Base-by-base conservation (phyloP, 2,888 invertebrate genomes). In the Lutraria lutraria region DNA sequence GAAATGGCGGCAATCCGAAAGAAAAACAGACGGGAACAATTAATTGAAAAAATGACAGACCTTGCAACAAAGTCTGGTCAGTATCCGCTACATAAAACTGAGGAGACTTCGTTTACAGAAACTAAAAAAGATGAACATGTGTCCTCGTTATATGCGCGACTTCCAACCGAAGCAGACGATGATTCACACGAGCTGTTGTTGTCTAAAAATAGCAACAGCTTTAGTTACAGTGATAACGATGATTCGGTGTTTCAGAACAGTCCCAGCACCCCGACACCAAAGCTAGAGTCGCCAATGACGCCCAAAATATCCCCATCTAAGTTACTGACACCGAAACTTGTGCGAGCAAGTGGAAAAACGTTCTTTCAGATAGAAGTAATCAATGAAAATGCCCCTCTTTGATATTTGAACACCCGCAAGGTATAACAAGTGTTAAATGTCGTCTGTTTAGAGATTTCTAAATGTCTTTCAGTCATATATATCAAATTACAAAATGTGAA, bases 1-100 rank as follows among this genome's bases (percentile, higher is more conserved):
- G 96, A 96, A 92, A 95, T 96, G 95, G 95, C 95, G 52, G 92
- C 93, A 15, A 91, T 96, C 6, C 85, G 96, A 31, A 95, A 95
- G 84, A 93, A 95, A 31, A 95, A 95, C 85, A 88, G 96, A 13
- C 88, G 96, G 31, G 95, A 96, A 83, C 94, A 95, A 90, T 91
- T 96, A 12, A 85, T 95, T n/a, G 94, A 92, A 60, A 94, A 94
- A 81, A 94, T 95, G 90, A 93, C 93, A 16, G 92, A 93, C 29
- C 81, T 94, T 53, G 91, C 94, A 10, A 68, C 89, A 16, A 92
- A 89, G 82, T 87, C 91, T 43, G 88, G 85, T 76, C 86, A 76
- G n/a, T 81, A 89, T 82, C 89, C 80, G 15, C 43, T 85, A 0
- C 76, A 89, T 21, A 86, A 88, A 81, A 68, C 34, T 13, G 79